phyloP scores from a whole-genome alignment of 2,113 vertebrate genomes.

The Haemorhous mexicanus region DNA sequence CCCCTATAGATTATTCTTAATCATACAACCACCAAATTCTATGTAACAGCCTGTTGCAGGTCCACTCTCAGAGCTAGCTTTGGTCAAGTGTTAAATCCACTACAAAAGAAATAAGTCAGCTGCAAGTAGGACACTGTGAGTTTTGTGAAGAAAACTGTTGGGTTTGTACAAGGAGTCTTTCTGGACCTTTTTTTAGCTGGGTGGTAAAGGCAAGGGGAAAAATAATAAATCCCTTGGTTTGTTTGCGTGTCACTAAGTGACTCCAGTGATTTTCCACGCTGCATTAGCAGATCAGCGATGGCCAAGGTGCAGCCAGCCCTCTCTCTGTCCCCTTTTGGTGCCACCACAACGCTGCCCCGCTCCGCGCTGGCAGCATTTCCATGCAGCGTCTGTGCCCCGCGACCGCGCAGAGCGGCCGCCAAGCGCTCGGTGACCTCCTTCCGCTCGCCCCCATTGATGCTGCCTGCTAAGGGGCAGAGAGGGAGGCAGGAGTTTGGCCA shows the following conservation, averaged over 20 bases:
- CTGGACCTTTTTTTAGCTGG: background rate
- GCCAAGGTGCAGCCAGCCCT: background rate
- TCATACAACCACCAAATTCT: background rate
- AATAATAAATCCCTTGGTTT: conserved; percentile 12
- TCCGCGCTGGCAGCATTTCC: background rate
- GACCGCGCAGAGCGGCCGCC: background rate
- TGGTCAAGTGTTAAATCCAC: conserved; percentile 7
- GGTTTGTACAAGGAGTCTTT: background rate
- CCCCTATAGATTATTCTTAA: background rate
- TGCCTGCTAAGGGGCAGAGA: background rate
- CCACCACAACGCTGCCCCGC: fast-evolving
- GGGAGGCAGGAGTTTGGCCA: conserved; percentile 35
- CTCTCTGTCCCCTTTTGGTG: background rate
- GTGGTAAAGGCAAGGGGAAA: background rate
- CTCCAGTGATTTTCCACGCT: conserved; percentile 10
- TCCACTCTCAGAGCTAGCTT: background rate
- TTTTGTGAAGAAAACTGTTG: background rate
- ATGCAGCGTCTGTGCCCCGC: background rate
- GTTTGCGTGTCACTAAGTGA: background rate
- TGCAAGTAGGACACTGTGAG: background rate
- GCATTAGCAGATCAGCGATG: background rate
- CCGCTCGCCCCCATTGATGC: background rate
- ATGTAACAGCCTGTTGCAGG: background rate
- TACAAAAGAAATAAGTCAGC: background rate
- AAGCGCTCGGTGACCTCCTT: conserved; percentile 31